phyloP scores from a whole-genome alignment of 2,113 vertebrate genomes.

The Ahaetulla prasina region DNA sequence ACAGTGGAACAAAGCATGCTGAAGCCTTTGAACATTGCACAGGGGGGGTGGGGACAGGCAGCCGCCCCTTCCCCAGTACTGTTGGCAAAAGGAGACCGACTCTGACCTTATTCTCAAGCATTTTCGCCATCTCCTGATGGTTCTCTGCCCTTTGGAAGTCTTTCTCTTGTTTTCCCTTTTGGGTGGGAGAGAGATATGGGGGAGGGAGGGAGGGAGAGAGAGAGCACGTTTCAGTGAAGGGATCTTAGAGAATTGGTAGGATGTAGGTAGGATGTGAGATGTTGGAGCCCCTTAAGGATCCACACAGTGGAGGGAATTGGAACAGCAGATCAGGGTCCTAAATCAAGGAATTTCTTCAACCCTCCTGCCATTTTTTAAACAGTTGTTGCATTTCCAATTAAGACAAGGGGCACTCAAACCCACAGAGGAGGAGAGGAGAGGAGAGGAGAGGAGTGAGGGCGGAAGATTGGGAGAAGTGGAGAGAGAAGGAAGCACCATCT shows the following conservation, averaged over 20 bases:
- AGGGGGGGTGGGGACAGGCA: constrained; percentile 70
- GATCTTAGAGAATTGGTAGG: constrained; percentile 73
- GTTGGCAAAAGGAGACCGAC: constrained; percentile 78
- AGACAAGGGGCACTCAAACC: background rate
- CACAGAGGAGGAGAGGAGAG: background rate
- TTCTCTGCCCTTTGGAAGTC: constrained; percentile 79
- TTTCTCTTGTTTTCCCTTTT: constrained; percentile 80
- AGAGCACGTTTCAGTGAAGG: constrained; percentile 60
- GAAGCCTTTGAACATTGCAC: constrained; percentile 98
- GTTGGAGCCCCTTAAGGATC: constrained; percentile 76
- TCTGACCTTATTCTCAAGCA: constrained; percentile 81
- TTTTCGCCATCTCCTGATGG: constrained; percentile 78
- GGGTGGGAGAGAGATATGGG: constrained; percentile 60
- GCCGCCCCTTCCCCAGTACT: constrained; percentile 78
- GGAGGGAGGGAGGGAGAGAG: constrained; percentile 45
- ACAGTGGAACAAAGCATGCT: constrained; percentile 98
- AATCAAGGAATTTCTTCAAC: constrained; percentile 85
- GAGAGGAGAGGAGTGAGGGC: background rate
- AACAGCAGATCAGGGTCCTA: constrained; percentile 82
- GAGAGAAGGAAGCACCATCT: background rate
- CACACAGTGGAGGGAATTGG: constrained; percentile 82
- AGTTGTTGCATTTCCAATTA: constrained; percentile 84
- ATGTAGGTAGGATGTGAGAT: constrained; percentile 75
- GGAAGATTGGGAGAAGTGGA: background rate
- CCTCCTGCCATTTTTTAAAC: constrained; percentile 82